Percentiles rank a stretch among this genome's conserved stretches.
Conservation (phyloP, 2,888 invertebrate genomes). For the Melangyna quadrimaculata region DNA sequence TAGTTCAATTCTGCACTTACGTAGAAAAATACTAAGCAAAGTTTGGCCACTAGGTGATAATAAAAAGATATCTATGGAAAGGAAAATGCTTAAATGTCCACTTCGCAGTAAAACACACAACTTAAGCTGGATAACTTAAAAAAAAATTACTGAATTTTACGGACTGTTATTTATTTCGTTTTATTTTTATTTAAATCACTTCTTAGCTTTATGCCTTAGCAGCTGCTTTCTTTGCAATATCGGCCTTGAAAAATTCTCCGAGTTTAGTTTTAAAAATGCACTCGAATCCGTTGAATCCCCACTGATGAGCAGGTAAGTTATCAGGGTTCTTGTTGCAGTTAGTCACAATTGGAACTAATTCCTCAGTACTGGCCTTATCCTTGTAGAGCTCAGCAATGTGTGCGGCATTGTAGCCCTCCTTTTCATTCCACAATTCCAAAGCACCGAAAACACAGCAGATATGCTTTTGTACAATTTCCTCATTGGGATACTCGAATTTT, state of each 20-base stretch:
- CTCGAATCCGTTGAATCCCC: slow-evolving; percentile 72
- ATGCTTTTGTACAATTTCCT: slow-evolving; percentile 8
- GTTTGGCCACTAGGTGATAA: too few species aligned
- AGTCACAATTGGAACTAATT: slow-evolving; percentile 68
- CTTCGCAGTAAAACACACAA: too few species aligned
- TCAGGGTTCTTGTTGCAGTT: slow-evolving; percentile 72
- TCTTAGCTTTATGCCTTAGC: neutral
- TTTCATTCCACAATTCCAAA: slow-evolving; percentile 72
- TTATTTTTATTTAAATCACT: slow-evolving; percentile 1
- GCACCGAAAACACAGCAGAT: slow-evolving; percentile 35
- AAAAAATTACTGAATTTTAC: too few species aligned
- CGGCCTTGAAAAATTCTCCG: slow-evolving; percentile 73
- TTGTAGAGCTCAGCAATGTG: slow-evolving; percentile 71
- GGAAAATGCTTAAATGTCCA: too few species aligned
- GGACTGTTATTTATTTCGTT: neutral
- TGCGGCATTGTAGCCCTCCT: slow-evolving; percentile 69
- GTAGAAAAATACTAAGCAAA: too few species aligned
- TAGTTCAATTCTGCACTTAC: too few species aligned
- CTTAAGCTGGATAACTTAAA: too few species aligned
- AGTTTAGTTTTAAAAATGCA: slow-evolving; percentile 73
- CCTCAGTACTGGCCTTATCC: slow-evolving; percentile 68
- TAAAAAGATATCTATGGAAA: too few species aligned
- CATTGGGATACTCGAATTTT: slow-evolving; percentile 72
- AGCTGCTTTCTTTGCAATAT: slow-evolving; percentile 54
- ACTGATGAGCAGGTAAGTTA: slow-evolving; percentile 62